phyloP scores from a whole-genome alignment of 2,797 vertebrate species.

The Aythya fuligula region DNA sequence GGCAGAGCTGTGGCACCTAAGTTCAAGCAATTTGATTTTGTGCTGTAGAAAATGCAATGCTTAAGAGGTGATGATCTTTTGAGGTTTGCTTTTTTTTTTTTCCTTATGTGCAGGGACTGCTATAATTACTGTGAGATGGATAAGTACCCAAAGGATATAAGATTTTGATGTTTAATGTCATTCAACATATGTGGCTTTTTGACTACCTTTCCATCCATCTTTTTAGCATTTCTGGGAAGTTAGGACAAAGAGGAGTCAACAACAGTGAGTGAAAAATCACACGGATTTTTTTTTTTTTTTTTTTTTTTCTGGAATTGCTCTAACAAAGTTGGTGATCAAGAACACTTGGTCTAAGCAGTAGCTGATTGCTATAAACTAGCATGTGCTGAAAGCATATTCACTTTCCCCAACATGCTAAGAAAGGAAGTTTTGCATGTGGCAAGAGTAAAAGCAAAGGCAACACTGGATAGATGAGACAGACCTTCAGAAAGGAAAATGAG shows the following conservation, averaged over 20 bases:
- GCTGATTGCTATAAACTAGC: background rate
- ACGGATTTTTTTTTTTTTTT: slow-evolving; percentile 20
- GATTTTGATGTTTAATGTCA: background rate
- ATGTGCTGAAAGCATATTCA: slow-evolving; percentile 29
- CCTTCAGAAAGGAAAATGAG: slow-evolving; percentile 10
- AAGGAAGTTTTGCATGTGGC: slow-evolving; percentile 30
- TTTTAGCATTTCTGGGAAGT: slow-evolving; percentile 72
- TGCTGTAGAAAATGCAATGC: background rate
- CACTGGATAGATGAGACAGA: background rate
- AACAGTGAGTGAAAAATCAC: slow-evolving; percentile 69
- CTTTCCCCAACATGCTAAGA: slow-evolving; percentile 13
- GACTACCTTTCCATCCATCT: slow-evolving; percentile 65
- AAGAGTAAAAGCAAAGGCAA: slow-evolving; percentile 2
- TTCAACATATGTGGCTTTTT: slow-evolving; percentile 49
- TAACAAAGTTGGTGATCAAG: slow-evolving; percentile 28
- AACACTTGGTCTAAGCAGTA: background rate
- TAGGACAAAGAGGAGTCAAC: slow-evolving; percentile 71
- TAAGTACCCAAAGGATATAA: background rate
- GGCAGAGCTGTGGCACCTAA: background rate
- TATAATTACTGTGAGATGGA: background rate
- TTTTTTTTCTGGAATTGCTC: background rate
- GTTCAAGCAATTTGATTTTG: background rate
- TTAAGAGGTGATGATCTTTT: background rate
- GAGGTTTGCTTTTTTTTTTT: background rate
- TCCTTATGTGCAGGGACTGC: background rate